phyloP scores from a whole-genome alignment of 2,797 vertebrate genomes.

The Sylvia borin region DNA sequence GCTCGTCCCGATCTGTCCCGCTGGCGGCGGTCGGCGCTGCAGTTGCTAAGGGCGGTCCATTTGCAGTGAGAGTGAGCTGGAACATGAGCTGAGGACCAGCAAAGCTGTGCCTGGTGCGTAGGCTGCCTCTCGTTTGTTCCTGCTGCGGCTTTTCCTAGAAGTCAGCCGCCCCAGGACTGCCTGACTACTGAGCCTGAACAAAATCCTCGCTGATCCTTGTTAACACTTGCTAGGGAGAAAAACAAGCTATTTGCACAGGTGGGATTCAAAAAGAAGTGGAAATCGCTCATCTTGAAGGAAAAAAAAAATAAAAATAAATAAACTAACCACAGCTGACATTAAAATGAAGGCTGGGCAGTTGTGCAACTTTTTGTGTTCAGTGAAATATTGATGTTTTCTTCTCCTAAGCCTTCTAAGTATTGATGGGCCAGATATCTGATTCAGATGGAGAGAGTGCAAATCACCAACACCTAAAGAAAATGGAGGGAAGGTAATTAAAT shows the following conservation, averaged over 20 bases:
- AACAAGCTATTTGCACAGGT: background rate
- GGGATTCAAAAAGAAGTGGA: background rate
- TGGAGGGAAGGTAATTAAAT: background rate
- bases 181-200: background rate
- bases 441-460: background rate
- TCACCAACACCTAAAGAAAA: background rate
- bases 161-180: background rate
- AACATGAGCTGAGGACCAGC: background rate
- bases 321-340: background rate
- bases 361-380: background rate
- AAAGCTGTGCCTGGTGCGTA: background rate
- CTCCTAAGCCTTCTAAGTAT: background rate
- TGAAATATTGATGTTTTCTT: background rate
- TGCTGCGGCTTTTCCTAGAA: conserved; percentile 8
- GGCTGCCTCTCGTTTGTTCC: background rate
- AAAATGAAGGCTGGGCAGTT: background rate
- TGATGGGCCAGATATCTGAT: background rate
- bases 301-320: background rate
- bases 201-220: background rate
- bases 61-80: background rate
- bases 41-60: background rate
- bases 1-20: background rate
- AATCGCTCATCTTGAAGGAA: background rate
- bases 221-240: background rate
- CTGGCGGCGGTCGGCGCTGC: background rate